These are phyloP conservation scores for Lissocephala sabroskyi DNA, from an alignment of 2,888 invertebrate species.

Conservation along the genomic window DNA sequence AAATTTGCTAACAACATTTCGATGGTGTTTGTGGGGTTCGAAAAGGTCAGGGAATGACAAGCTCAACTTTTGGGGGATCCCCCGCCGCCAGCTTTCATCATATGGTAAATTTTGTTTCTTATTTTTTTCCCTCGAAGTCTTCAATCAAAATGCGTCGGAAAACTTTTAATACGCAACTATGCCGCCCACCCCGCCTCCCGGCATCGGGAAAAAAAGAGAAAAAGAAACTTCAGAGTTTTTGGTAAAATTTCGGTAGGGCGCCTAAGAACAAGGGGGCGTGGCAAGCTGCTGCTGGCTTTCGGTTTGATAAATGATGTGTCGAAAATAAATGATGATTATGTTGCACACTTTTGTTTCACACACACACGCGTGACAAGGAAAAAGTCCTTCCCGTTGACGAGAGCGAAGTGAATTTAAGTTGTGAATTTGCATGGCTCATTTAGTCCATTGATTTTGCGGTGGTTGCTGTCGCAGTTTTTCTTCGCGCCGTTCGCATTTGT, in stretches of 20 bases:
- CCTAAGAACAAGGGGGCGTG: conserved; percentile 1
- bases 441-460: conserved; percentile 23
- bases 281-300: conserved; percentile 9
- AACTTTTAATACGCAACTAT: conserved; percentile 44
- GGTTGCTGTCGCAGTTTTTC: conserved; percentile 4
- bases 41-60: no score
- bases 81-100: no score
- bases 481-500: conserved; percentile 16
- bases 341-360: conserved; percentile 29
- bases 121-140: conserved; percentile 37
- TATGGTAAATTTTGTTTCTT: no score
- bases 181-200: no score
- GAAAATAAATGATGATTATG: conserved; percentile 65
- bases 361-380: no score
- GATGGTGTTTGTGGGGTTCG: no score
- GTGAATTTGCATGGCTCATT: conserved; percentile 38
- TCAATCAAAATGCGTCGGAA: conserved; percentile 61
- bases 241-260: no score
- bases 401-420: conserved; percentile 8
- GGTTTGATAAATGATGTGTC: conserved; percentile 57
- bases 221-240: no score
- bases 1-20: no score
- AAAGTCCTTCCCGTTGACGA: no score
- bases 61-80: no score
- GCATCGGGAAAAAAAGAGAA: no score